Percentiles rank a stretch among this genome's conserved stretches.
phyloP scores from a whole-genome alignment of 2,888 invertebrate genomes.

The Archaeoteleia sp. region DNA sequence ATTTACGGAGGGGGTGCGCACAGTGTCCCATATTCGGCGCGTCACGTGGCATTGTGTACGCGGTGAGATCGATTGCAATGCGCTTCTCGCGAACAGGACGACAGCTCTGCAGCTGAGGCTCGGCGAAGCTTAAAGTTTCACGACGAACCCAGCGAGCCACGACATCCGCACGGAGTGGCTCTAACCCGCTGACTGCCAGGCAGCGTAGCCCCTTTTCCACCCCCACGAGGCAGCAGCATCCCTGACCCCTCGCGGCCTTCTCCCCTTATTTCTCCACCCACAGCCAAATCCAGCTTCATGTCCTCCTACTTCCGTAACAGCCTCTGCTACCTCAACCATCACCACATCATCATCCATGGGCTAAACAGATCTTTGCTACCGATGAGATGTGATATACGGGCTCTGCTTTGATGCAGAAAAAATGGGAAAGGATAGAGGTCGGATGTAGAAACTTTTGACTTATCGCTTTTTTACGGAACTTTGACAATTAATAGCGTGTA shows the following conservation, averaged over 20 bases:
- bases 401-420: neutral
- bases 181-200: conserved; percentile 70
- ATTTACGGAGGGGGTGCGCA: neutral
- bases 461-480: too few species aligned
- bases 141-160: conserved; percentile 32
- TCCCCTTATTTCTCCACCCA: conserved; percentile 21
- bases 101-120: neutral
- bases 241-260: conserved; percentile 34
- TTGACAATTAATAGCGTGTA: too few species aligned
- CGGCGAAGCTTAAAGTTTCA: conserved; percentile 12
- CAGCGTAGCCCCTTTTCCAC: conserved; percentile 68
- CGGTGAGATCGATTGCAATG: conserved; percentile 18
- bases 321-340: conserved; percentile 39
- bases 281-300: conserved; percentile 42
- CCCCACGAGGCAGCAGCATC: conserved; percentile 56
- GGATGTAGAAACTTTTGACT: too few species aligned
- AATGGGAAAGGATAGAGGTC: too few species aligned
- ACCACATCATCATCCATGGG: conserved; percentile 28
- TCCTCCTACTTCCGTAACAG: conserved; percentile 46
- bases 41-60: conserved; percentile 39
- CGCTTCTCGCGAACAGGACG: neutral
- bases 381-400: neutral
- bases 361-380: neutral
- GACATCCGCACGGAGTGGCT: conserved; percentile 67
- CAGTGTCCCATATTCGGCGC: conserved; percentile 7